Conservation (phyloP, 2,113 vertebrate species). For the Carollia perspicillata region DNA sequence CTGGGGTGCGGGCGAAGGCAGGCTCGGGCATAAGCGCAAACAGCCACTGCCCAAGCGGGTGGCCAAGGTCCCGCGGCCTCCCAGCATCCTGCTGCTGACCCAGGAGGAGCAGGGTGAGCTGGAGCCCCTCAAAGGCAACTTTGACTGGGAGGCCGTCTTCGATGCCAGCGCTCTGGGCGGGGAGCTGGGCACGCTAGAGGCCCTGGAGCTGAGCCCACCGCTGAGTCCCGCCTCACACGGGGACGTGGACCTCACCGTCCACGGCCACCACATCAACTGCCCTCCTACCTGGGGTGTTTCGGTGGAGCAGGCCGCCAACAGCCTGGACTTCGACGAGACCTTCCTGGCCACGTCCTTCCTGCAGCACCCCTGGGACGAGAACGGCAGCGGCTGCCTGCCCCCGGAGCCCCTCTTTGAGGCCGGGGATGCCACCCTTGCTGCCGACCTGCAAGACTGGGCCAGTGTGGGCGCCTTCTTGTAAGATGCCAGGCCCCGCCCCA, state of each 20-base stretch:
- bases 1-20: constrained; percentile 77
- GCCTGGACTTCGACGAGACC: constrained; percentile 90
- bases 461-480: constrained; percentile 87
- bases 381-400: constrained; percentile 65
- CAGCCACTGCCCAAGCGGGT: constrained; percentile 78
- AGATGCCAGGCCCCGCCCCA: constrained; percentile 63
- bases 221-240: constrained; percentile 81
- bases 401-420: constrained; percentile 75
- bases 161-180: constrained; percentile 83
- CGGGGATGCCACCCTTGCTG: constrained; percentile 76
- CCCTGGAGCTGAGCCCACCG: constrained; percentile 85
- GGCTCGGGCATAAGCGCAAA: constrained; percentile 86
- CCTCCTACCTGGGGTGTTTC: constrained; percentile 78
- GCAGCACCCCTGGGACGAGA: constrained; percentile 93
- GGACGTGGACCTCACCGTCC: constrained; percentile 83
- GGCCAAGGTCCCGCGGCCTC: constrained; percentile 80
- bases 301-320: constrained; percentile 78
- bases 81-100: constrained; percentile 85
- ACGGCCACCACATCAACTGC: constrained; percentile 78
- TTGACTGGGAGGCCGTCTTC: constrained; percentile 96
- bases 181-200: constrained; percentile 84
- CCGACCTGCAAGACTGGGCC: constrained; percentile 82
- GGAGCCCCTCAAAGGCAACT: constrained; percentile 92
- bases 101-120: constrained; percentile 89
- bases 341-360: constrained; percentile 92